phyloP scores from a whole-genome alignment of 2,797 vertebrate genomes.

The Chelmon rostratus region DNA sequence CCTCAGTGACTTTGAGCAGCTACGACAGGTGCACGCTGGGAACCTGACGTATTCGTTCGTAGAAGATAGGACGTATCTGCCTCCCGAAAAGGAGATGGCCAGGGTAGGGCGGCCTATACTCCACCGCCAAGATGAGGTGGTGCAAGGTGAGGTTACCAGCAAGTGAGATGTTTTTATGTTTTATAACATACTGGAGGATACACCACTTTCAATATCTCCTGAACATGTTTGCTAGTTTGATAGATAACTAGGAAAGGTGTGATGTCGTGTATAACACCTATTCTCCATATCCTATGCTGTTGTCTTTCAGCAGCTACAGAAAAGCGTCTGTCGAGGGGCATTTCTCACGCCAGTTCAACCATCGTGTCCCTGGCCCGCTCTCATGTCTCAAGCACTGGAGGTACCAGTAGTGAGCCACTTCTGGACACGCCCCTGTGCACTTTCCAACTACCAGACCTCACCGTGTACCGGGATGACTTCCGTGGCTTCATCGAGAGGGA shows the following conservation, averaged over 20 bases:
- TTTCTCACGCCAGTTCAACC: slow-evolving; percentile 96
- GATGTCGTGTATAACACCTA: too few species aligned
- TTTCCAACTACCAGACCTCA: slow-evolving; percentile 98
- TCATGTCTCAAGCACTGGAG: slow-evolving; percentile 92
- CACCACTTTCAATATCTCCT: too few species aligned
- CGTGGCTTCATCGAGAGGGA: slow-evolving; percentile 96
- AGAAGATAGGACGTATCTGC: slow-evolving; percentile 74
- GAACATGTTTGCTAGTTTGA: too few species aligned
- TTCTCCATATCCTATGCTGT: background rate
- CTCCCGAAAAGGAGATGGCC: slow-evolving; percentile 86
- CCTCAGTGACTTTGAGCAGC: slow-evolving; percentile 95
- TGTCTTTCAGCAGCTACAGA: slow-evolving; percentile 81
- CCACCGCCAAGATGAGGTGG: slow-evolving; percentile 93
- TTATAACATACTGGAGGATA: background rate
- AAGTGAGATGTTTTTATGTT: background rate
- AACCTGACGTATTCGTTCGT: slow-evolving; percentile 82
- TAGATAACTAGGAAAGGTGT: too few species aligned
- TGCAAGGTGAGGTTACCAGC: slow-evolving; percentile 88
- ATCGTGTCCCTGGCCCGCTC: slow-evolving; percentile 96
- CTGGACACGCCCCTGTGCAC: slow-evolving; percentile 97
- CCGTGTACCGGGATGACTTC: slow-evolving; percentile 94
- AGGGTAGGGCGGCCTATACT: slow-evolving; percentile 86
- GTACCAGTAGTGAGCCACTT: slow-evolving; percentile 82
- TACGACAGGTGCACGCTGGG: slow-evolving; percentile 93
- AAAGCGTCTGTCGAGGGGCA: slow-evolving; percentile 94